Conservation (phyloP, 92 coral and sea anemone species). For the Metridium senile region DNA sequence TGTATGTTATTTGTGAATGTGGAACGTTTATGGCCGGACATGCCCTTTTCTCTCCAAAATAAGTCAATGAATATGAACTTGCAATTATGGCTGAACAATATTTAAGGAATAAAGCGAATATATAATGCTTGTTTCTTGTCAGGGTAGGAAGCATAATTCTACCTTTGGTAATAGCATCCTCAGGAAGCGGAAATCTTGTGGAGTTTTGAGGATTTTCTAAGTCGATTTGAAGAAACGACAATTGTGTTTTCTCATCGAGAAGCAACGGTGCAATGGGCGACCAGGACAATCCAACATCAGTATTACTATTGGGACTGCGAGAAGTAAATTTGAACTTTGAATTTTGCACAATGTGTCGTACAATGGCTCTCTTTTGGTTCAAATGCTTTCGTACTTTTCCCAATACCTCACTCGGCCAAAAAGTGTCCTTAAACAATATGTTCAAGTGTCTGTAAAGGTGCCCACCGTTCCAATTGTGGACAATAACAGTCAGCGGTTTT, state of each 20-base stretch:
- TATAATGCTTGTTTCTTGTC: constrained; percentile 7
- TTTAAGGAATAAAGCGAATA: constrained; percentile 20
- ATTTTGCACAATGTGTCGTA: background rate
- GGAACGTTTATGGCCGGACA: constrained; percentile 20
- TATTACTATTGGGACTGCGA: background rate
- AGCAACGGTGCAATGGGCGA: background rate
- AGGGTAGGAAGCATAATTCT: background rate
- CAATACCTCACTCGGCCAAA: constrained; percentile 32
- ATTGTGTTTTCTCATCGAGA: constrained; percentile 10
- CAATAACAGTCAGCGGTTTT: constrained; percentile 30
- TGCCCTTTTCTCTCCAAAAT: constrained; percentile 17
- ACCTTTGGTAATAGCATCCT: background rate
- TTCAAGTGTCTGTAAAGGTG: constrained; percentile 37
- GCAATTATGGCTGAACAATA: constrained; percentile 37
- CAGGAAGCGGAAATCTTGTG: background rate
- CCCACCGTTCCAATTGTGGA: constrained; percentile 41
- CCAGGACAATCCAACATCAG: background rate
- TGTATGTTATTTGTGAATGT: constrained; percentile 13
- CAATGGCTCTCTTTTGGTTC: background rate
- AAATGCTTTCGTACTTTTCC: constrained; percentile 1
- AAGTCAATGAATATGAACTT: constrained; percentile 10
- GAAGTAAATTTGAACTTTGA: background rate
- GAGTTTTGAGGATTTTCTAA: background rate
- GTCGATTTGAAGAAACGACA: background rate
- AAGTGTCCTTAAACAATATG: constrained; percentile 31